Percentiles rank a stretch among this genome's conserved stretches.
phyloP scores from a whole-genome alignment of 2,888 invertebrate genomes.

The Rotaria magnacalcarata region DNA sequence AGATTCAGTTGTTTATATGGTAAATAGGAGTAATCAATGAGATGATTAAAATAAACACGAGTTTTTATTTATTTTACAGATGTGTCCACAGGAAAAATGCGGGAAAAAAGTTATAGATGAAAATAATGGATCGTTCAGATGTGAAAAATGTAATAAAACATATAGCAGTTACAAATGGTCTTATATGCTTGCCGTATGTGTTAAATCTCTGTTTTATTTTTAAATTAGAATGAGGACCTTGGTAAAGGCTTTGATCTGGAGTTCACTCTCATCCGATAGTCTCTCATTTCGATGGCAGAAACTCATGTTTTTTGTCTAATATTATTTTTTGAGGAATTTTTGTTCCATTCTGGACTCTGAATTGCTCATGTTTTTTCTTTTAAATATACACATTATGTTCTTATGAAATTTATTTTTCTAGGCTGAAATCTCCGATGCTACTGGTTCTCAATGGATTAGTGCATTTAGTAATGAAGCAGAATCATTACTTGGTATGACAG shows the following conservation, averaged over 20 bases:
- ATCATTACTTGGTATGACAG: constrained; percentile 68
- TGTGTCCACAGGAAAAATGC: constrained; percentile 81
- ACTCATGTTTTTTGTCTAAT: no score
- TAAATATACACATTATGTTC: no score
- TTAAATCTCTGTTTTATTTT: no score
- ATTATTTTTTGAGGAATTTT: no score
- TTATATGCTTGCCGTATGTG: constrained; percentile 16
- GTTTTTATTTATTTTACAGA: constrained; percentile 55
- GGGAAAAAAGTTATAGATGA: constrained; percentile 89
- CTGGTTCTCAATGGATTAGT: constrained; percentile 82
- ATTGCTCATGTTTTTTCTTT: no score
- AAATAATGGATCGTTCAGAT: constrained; percentile 79
- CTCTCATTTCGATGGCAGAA: no score
- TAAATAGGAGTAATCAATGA: constrained; percentile 47
- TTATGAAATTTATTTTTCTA: constrained; percentile 56
- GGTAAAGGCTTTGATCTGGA: no score
- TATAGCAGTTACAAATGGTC: constrained; percentile 76
- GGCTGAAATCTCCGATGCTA: constrained; percentile 80
- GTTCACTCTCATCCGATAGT: no score
- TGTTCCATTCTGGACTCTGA: no score
- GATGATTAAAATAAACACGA: no score
- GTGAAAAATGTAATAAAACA: constrained; percentile 86
- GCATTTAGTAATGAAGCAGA: constrained; percentile 81
- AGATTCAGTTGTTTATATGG: constrained; percentile 80
- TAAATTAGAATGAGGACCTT: no score